A percentile compares a stretch with the other conserved stretches of the same genome.
These are phyloP conservation scores for Siderastrea siderea DNA, from an alignment of 92 coral and sea anemone species.

Conservation along the genomic window DNA sequence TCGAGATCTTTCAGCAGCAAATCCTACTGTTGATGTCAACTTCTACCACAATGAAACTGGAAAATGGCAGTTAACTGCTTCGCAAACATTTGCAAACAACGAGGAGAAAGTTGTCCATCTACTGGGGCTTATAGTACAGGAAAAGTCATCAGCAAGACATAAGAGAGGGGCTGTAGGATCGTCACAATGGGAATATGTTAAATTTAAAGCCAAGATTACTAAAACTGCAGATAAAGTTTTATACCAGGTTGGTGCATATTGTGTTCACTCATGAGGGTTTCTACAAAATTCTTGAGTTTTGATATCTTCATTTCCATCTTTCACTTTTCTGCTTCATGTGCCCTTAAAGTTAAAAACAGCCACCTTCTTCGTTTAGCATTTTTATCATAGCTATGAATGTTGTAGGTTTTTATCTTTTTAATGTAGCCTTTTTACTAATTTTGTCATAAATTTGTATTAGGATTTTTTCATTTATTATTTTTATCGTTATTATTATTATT, in stretches of 20 bases:
- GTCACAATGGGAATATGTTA: conserved; percentile 51
- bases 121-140: conserved; percentile 32
- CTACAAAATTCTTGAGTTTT: no score
- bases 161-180: conserved; percentile 18
- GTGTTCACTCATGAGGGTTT: not conserved
- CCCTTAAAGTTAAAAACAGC: no score
- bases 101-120: conserved; percentile 46
- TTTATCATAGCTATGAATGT: no score
- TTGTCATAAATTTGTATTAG: no score
- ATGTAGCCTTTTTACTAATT: no score
- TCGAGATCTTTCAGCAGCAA: conserved; percentile 37
- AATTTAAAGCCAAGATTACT: conserved; percentile 68
- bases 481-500: no score
- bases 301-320: no score
- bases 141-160: not conserved
- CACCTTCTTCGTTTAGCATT: no score
- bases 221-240: conserved; percentile 20
- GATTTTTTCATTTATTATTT: no score
- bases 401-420: no score
- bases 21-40: conserved; percentile 55
- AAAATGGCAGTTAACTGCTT: conserved; percentile 59
- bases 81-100: conserved; percentile 46
- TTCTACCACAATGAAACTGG: conserved; percentile 58
- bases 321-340: no score
- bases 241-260: conserved; percentile 52